A percentile compares a stretch with the other conserved stretches of the same genome.
Evolutionary conservation across 2,113 vertebrate species (phyloP).

Genomic region (Mohoua ochrocephala): DNA sequence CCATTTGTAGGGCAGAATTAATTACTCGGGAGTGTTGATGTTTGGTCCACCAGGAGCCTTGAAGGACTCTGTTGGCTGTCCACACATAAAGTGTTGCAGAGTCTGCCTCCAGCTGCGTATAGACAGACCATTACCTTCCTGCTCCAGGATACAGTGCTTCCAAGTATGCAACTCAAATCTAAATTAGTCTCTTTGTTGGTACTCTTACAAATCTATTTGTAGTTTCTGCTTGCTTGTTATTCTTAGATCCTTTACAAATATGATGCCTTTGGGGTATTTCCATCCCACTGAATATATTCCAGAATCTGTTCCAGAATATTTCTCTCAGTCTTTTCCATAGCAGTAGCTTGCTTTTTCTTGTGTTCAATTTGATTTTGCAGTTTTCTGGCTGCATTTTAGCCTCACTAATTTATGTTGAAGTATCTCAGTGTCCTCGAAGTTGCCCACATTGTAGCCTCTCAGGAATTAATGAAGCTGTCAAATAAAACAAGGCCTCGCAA

Average conservation of each 20-base stretch:
- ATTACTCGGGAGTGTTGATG: neutral
- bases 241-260: neutral
- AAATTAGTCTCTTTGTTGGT: neutral
- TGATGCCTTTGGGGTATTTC: neutral
- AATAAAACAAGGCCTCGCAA: neutral
- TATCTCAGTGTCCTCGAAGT: neutral
- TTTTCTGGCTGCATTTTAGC: neutral
- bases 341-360: neutral
- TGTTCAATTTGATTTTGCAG: neutral
- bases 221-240: neutral
- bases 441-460: neutral
- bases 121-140: neutral
- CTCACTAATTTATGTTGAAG: neutral
- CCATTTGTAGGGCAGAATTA: neutral
- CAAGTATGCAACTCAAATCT: neutral
- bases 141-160: neutral
- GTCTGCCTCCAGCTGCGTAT: neutral
- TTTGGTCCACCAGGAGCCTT: neutral
- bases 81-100: neutral
- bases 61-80: neutral
- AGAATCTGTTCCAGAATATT: conserved; percentile 1
- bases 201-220: neutral
- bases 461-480: neutral
- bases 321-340: neutral
- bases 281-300: neutral